These are phyloP conservation scores for Gymnopithys bicolor DNA, from an alignment of 2,797 vertebrate species.

Conservation along the genomic window DNA sequence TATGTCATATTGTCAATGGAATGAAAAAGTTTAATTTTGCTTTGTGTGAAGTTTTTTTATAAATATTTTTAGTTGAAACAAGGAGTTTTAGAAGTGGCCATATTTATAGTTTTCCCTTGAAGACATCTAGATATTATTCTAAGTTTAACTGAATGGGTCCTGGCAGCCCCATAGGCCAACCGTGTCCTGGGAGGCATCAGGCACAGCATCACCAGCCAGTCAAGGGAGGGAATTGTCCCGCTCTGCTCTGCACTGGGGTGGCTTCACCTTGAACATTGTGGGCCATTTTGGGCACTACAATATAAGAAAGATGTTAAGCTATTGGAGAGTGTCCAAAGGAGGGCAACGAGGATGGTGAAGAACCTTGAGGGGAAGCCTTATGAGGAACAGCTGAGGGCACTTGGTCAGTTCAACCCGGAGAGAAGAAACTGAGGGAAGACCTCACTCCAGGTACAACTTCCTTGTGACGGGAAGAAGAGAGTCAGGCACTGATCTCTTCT, in stretches of 20 bases:
- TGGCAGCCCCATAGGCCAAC: no score
- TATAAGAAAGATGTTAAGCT: neutral
- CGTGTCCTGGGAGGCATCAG: neutral
- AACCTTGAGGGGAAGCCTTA: neutral
- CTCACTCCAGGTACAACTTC: neutral
- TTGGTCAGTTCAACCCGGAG: neutral
- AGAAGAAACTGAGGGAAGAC: neutral
- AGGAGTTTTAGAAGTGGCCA: neutral
- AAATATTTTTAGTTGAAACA: neutral
- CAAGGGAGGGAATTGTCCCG: rapidly evolving
- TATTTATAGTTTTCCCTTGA: neutral
- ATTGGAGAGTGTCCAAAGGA: neutral
- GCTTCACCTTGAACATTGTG: neutral
- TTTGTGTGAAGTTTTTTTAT: neutral
- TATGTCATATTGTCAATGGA: neutral
- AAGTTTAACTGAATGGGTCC: neutral
- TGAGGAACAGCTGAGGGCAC: neutral
- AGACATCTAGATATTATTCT: neutral
- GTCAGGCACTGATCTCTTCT: neutral
- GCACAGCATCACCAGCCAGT: neutral
- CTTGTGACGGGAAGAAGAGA: neutral
- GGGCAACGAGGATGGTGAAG: neutral
- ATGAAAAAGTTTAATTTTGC: neutral
- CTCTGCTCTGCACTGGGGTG: neutral
- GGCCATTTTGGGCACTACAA: neutral